These are phyloP conservation scores for Rhabdophis nuchalis DNA, from an alignment of 2,797 vertebrate species.

Conservation along the genomic window DNA sequence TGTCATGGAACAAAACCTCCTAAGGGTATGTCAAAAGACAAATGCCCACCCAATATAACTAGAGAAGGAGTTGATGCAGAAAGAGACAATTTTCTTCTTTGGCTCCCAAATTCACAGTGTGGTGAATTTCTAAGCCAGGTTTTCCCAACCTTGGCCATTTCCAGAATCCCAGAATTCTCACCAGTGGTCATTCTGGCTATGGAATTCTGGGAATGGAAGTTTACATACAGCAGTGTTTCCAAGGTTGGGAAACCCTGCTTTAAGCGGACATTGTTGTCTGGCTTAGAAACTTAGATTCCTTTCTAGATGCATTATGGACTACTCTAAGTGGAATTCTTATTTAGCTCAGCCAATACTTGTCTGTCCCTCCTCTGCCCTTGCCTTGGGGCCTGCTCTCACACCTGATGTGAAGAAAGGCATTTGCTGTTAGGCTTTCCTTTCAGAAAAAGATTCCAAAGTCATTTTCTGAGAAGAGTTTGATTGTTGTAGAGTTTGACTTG, in stretches of 20 bases:
- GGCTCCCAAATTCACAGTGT: neutral
- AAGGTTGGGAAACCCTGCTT: neutral
- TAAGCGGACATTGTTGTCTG: neutral
- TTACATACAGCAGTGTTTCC: too few species aligned
- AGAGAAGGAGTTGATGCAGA: neutral
- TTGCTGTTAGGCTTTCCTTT: slow-evolving; percentile 30
- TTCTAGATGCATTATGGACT: neutral
- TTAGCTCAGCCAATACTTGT: neutral
- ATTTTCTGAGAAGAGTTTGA: slow-evolving; percentile 10
- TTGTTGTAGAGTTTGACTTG: slow-evolving; percentile 19
- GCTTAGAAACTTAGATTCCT: neutral
- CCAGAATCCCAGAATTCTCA: too few species aligned
- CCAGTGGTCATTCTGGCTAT: too few species aligned
- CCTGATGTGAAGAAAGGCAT: slow-evolving; percentile 13
- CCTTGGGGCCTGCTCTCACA: neutral
- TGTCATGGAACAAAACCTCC: neutral
- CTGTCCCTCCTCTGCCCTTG: neutral
- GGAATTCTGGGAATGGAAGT: too few species aligned
- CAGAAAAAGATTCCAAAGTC: slow-evolving; percentile 23
- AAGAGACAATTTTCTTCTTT: neutral
- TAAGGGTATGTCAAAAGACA: neutral
- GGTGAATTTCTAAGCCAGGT: too few species aligned
- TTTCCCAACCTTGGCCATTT: too few species aligned
- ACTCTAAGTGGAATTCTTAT: neutral
- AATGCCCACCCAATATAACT: neutral